phyloP scores from a whole-genome alignment of 2,888 invertebrate genomes.

The Lycaena phlaeas region DNA sequence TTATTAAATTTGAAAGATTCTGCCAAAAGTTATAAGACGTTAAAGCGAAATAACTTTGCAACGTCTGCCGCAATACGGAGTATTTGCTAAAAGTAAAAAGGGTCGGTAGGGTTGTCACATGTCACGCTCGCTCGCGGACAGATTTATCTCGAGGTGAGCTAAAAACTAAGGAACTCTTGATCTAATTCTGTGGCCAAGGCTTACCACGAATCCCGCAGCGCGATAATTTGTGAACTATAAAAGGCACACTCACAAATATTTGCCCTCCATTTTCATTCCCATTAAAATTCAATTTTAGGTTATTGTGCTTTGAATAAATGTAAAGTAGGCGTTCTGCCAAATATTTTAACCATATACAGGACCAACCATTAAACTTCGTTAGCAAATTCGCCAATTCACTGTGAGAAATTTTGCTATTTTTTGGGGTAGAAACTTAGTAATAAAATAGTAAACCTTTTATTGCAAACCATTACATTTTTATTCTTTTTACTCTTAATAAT shows the following conservation, averaged over 20 bases:
- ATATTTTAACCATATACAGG: too few relatives aligned
- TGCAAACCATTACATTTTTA: too few relatives aligned
- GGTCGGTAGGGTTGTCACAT: slow-evolving; percentile 23
- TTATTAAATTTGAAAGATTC: slow-evolving; percentile 11
- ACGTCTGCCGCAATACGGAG: slow-evolving; percentile 32
- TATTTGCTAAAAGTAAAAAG: slow-evolving; percentile 37
- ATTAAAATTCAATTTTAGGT: not conserved
- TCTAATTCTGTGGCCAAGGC: not conserved
- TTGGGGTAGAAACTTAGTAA: too few relatives aligned
- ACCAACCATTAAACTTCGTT: too few relatives aligned
- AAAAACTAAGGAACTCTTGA: slow-evolving; percentile 5
- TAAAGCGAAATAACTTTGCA: slow-evolving; percentile 14
- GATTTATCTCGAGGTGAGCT: slow-evolving; percentile 3
- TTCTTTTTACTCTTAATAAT: too few relatives aligned
- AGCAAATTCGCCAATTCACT: not conserved
- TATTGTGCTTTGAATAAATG: not conserved
- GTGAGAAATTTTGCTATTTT: not conserved
- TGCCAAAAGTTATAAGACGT: slow-evolving; percentile 11
- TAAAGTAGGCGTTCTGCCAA: not conserved
- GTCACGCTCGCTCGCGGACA: not conserved
- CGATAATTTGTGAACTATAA: not conserved
- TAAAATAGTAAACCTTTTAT: too few relatives aligned
- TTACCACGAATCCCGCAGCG: not conserved
- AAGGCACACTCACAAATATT: not conserved
- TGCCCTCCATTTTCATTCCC: not conserved